These are phyloP conservation scores for Bergia sp. DNA, from an alignment of 92 coral and sea anemone genomes.

Conservation along the genomic window DNA sequence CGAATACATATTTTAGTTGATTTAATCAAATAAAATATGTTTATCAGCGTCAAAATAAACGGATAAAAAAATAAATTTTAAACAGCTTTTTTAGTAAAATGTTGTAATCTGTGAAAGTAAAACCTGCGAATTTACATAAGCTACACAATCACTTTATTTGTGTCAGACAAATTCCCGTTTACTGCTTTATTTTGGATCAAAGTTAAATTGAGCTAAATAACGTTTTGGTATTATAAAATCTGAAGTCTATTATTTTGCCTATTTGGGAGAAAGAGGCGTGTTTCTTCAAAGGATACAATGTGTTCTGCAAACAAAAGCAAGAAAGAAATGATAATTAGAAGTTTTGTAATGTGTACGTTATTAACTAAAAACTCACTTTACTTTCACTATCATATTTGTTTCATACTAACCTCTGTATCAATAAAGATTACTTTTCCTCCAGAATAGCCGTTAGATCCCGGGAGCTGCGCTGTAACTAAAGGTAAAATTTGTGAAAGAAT, in stretches of 20 bases:
- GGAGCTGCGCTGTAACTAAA: conserved; percentile 96
- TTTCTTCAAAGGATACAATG: conserved; percentile 92
- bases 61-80: too few relatives aligned
- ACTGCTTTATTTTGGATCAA: too few relatives aligned
- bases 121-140: too few relatives aligned
- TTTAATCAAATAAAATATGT: too few relatives aligned
- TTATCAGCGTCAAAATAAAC: too few relatives aligned
- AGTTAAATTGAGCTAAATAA: too few relatives aligned
- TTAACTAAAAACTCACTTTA: neutral
- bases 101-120: too few relatives aligned
- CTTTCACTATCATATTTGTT: neutral
- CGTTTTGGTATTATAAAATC: neutral
- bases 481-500: neutral
- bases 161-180: too few relatives aligned
- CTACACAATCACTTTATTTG: neutral
- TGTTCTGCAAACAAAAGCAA: conserved; percentile 71
- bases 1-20: too few relatives aligned
- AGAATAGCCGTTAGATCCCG: conserved; percentile 94
- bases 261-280: neutral
- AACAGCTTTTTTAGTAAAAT: too few relatives aligned
- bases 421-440: conserved; percentile 99
- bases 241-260: too few relatives aligned
- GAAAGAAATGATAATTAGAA: neutral
- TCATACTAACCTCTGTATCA: conserved; percentile 89
- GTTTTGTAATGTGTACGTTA: neutral